A percentile compares a stretch with the other conserved stretches of the same genome.
phyloP scores from a whole-genome alignment of 2,888 invertebrate genomes.

The Epistrophe grossulariae region DNA sequence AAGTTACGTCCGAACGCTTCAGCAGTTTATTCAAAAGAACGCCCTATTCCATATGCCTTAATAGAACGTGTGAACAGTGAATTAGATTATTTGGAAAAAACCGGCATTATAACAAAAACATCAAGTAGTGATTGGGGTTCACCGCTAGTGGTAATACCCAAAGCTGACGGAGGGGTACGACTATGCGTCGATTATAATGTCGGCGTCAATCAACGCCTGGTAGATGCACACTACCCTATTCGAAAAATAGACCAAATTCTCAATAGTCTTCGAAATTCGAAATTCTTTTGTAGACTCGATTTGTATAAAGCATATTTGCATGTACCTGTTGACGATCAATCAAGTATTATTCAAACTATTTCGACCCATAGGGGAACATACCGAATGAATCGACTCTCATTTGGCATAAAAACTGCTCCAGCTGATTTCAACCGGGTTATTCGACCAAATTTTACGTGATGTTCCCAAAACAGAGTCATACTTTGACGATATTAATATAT shows the following conservation, averaged over 20 bases:
- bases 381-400: slow-evolving; percentile 39
- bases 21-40: too few relatives aligned
- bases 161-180: too few relatives aligned
- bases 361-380: slow-evolving; percentile 30
- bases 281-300: not conserved
- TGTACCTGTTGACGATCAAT: slow-evolving; percentile 39
- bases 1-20: too few relatives aligned
- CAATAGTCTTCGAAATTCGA: slow-evolving; percentile 74
- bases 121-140: too few relatives aligned
- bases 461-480: slow-evolving; percentile 57
- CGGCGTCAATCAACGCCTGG: slow-evolving; percentile 9
- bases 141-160: too few relatives aligned
- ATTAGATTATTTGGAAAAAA: too few relatives aligned
- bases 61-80: too few relatives aligned
- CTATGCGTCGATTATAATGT: too few relatives aligned
- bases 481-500: slow-evolving; percentile 72
- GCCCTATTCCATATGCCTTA: too few relatives aligned
- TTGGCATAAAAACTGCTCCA: slow-evolving; percentile 60
- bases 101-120: too few relatives aligned
- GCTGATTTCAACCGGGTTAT: slow-evolving; percentile 67
- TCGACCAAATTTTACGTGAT: slow-evolving; percentile 65
- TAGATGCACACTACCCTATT: slow-evolving; percentile 26
- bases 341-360: slow-evolving; percentile 42
- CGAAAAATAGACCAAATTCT: slow-evolving; percentile 75
- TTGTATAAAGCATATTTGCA: slow-evolving; percentile 77